Base-by-base conservation (phyloP, 2,888 invertebrate species). In the Punctoribates punctum region DNA sequence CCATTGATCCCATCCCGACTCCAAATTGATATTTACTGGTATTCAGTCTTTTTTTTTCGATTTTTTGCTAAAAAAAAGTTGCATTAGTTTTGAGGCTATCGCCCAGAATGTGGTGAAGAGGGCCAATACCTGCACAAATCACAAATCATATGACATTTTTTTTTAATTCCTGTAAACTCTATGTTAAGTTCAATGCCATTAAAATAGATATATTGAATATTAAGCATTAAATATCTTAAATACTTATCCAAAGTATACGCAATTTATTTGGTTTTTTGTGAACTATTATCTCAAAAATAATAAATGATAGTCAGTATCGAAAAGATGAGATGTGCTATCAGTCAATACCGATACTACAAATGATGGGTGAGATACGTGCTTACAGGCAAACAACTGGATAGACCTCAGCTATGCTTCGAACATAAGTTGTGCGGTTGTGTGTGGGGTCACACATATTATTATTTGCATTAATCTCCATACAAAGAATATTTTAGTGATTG, bases 401-500 rank as follows among this genome's bases (percentile, higher is more conserved):
- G 34, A 8, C 34, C 34, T 34, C 4, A 34, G 34, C 34, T 34
- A 3, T 34, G 34, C 34, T 34, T 34, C 34, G 34, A 34, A 8
- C 34, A 34, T 34, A 34, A 34, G 34, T 8, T 54, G 54, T 54
- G 54, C 20, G 29, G 17, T 17, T 38, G 38, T 67, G 67, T 38
- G 67, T 38, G 67, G 67, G 67, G 67, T 60, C 60, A 60, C 67
- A 67, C 67, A 67, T 34, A 67, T 67, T 67, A 67, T n/a, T 8
- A 67, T 67, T 67, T 67, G 67, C 67, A 67, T 67, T 67, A 67
- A 67, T 67, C 38, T 67, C 67, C 67, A 67, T 67, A 67, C 67
- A 67, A 67, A 67, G n/a, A 38, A 67, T 67, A 60, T 60, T 67
- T 67, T 25, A 20, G 34, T 67, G 67, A 67, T 67, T 67, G 67